phyloP scores from a whole-genome alignment of 2,888 invertebrate species.

The Hydriomena furcata region DNA sequence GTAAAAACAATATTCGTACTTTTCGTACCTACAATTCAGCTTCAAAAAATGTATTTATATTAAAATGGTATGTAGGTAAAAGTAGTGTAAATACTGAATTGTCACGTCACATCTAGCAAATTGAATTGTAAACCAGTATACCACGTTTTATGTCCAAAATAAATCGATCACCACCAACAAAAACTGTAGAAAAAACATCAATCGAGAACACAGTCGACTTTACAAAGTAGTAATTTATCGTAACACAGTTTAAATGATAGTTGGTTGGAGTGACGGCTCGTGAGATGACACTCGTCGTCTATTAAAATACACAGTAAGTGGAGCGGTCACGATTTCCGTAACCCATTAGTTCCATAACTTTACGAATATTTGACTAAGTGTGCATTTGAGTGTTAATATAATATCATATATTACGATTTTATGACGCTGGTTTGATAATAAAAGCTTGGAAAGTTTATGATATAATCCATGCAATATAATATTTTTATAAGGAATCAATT shows the following conservation, averaged over 20 bases:
- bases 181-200: neutral
- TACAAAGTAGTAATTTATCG: slow-evolving; percentile 15
- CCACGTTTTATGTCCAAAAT: neutral
- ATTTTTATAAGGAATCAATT: too few relatives aligned
- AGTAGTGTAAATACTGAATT: too few relatives aligned
- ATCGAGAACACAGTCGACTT: neutral
- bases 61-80: too few relatives aligned
- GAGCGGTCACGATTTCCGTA: slow-evolving; percentile 39
- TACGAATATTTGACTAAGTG: slow-evolving; percentile 12
- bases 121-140: neutral
- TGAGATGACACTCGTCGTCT: slow-evolving; percentile 14
- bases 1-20: too few relatives aligned
- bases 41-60: too few relatives aligned
- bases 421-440: neutral
- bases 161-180: neutral
- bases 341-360: slow-evolving; percentile 25
- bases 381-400: neutral
- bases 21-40: too few relatives aligned
- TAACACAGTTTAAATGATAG: neutral
- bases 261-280: neutral
- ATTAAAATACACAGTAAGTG: slow-evolving; percentile 28
- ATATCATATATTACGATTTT: neutral
- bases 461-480: too few relatives aligned
- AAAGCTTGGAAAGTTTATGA: neutral
- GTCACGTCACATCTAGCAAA: neutral